phyloP scores from a whole-genome alignment of 1,140 invertebrate species.

The Theocolax elegans region DNA sequence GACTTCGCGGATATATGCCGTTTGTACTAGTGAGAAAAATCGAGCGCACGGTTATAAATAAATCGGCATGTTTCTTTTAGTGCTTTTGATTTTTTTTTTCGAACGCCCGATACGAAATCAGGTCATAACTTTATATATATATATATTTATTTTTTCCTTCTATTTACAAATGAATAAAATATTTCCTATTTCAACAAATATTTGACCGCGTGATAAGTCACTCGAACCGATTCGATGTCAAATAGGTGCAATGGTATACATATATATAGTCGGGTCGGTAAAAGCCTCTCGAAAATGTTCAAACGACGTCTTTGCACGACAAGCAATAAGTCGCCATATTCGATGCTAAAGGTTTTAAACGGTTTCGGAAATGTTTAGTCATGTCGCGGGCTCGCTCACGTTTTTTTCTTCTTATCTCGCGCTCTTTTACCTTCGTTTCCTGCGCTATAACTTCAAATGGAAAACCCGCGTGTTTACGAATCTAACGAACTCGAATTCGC shows the following conservation, averaged over 20 bases:
- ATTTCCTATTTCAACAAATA: too few species aligned
- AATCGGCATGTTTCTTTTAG: too few species aligned
- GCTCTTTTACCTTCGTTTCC: too few species aligned
- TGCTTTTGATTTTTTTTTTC: too few species aligned
- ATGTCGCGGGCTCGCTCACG: background rate
- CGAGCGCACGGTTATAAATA: too few species aligned
- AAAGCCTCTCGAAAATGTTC: background rate
- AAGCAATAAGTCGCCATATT: background rate
- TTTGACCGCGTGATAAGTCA: background rate
- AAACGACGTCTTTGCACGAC: background rate
- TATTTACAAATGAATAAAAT: background rate
- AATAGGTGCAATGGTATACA: background rate
- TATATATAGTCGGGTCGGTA: too few species aligned
- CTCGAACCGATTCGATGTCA: background rate
- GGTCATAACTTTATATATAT: too few species aligned
- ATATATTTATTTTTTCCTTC: too few species aligned
- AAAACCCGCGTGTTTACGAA: constrained; percentile 12
- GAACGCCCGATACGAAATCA: too few species aligned
- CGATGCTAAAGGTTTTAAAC: constrained; percentile 2
- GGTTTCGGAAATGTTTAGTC: background rate
- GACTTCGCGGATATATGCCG: background rate
- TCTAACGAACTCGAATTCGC: constrained; percentile 28
- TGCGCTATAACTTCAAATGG: background rate
- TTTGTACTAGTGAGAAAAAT: background rate
- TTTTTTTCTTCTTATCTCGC: background rate